These are phyloP conservation scores for Caenorhabditis sp. DNA, from an alignment of 2,888 invertebrate genomes.

Conservation along the genomic window DNA sequence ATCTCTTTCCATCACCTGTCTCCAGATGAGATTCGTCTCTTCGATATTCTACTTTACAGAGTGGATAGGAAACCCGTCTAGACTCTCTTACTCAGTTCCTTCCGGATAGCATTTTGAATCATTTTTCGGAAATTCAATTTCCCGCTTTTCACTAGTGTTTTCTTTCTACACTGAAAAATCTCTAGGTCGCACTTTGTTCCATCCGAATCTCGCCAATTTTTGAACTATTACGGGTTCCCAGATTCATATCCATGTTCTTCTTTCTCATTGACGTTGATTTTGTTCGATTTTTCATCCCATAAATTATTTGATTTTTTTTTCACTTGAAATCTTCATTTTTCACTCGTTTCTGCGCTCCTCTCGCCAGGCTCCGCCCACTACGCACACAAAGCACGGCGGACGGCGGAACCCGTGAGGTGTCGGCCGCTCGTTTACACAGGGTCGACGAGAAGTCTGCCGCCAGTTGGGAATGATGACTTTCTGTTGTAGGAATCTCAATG, in stretches of 20 bases:
- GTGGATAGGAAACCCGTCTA: constrained; percentile 32
- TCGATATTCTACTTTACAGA: constrained; percentile 70
- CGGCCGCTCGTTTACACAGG: constrained; percentile 24
- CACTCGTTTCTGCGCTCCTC: background rate
- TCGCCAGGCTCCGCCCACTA: constrained; percentile 47
- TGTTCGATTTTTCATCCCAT: constrained; percentile 6
- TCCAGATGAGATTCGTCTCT: constrained; percentile 68
- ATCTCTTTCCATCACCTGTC: constrained; percentile 72
- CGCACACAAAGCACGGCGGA: constrained; percentile 27
- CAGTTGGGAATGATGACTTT: constrained; percentile 60
- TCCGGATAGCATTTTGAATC: constrained; percentile 14
- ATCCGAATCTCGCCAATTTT: constrained; percentile 55
- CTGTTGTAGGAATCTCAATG: constrained; percentile 69
- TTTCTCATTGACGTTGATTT: background rate
- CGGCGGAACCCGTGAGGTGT: constrained; percentile 52
- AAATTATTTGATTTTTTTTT: constrained; percentile 1
- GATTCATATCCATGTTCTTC: constrained; percentile 31
- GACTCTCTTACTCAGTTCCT: background rate
- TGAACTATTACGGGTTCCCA: constrained; percentile 14
- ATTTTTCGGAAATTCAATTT: constrained; percentile 15
- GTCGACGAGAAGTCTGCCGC: background rate
- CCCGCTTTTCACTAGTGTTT: background rate
- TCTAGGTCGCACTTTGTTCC: constrained; percentile 20
- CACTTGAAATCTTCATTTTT: background rate
- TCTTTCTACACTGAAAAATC: background rate